A percentile compares a stretch with the other conserved stretches of the same genome.
Evolutionary conservation across 2,888 invertebrate species (phyloP).

Genomic region (Dolichomitus sp.): DNA sequence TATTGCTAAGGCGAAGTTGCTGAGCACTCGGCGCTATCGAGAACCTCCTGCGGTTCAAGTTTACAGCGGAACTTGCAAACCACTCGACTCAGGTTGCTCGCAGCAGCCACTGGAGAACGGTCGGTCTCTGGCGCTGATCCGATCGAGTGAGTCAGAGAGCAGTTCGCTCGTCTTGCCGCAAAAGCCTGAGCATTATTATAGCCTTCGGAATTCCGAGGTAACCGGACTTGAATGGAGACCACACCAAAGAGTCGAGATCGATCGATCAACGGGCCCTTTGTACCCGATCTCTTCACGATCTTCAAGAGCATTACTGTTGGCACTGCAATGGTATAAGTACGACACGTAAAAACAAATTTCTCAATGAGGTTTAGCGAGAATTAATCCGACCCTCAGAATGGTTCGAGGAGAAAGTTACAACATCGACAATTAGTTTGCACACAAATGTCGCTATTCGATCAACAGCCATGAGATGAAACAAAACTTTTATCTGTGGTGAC

Average conservation of each 20-base stretch:
- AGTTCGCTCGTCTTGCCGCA: constrained; percentile 34
- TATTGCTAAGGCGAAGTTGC: constrained; percentile 2
- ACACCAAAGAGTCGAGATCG: constrained; percentile 36
- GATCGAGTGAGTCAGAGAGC: constrained; percentile 58
- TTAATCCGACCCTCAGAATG: constrained; percentile 18
- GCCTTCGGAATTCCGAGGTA: constrained; percentile 65
- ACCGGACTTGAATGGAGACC: constrained; percentile 61
- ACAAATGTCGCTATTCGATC: background rate
- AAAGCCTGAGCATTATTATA: constrained; percentile 55
- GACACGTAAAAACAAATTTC: constrained; percentile 10
- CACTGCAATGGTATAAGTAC: background rate
- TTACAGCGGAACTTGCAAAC: constrained; percentile 4
- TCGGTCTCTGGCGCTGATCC: constrained; percentile 10
- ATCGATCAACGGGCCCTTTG: constrained; percentile 65
- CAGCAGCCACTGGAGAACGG: background rate
- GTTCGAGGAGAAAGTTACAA: constrained; percentile 14
- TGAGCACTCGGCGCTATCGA: constrained; percentile 13
- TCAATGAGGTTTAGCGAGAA: constrained; percentile 56
- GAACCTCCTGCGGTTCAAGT: background rate
- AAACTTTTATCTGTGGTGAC: background rate
- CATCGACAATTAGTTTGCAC: constrained; percentile 2
- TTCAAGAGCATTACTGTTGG: constrained; percentile 16
- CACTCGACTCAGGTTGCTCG: constrained; percentile 8
- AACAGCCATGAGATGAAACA: background rate
- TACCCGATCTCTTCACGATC: constrained; percentile 49